Evolutionary conservation across 2,113 vertebrate species (phyloP).

Genomic region (Daubentonia madagascariensis): DNA sequence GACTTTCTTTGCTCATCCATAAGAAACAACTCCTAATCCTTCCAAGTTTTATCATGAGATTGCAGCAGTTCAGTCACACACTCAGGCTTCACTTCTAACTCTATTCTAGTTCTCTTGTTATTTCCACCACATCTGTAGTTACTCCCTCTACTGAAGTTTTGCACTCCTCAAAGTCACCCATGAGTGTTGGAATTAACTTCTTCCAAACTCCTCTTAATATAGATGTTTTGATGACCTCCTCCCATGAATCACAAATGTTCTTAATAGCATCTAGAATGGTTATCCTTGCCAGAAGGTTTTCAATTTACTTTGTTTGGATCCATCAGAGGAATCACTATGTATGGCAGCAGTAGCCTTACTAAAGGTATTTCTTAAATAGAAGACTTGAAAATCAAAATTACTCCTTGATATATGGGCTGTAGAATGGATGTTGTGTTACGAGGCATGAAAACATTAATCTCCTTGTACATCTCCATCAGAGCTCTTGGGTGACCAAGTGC

Average conservation of each 20-base stretch:
- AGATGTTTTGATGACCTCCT: background rate
- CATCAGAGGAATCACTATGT: background rate
- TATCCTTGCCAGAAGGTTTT: background rate
- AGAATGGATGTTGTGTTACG: too few species aligned
- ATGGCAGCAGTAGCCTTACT: background rate
- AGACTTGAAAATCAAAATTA: too few species aligned
- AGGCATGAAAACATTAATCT: too few species aligned
- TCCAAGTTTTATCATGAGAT: too few species aligned
- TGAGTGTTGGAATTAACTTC: background rate
- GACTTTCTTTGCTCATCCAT: too few species aligned
- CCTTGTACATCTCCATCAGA: too few species aligned
- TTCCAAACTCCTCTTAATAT: background rate
- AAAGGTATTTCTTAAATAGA: background rate
- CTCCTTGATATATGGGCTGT: too few species aligned
- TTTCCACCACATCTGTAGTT: background rate
- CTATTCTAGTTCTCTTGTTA: background rate
- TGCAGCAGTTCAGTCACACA: too few species aligned
- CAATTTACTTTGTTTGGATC: background rate
- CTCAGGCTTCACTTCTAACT: background rate
- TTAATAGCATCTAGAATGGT: background rate
- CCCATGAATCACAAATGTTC: background rate
- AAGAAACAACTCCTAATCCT: too few species aligned
- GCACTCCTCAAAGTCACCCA: background rate
- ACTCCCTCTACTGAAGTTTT: background rate
- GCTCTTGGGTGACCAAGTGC: too few species aligned